Evolutionary conservation across 1,140 invertebrate genomes (phyloP).

Genomic region (Belonocnema kinseyi): DNA sequence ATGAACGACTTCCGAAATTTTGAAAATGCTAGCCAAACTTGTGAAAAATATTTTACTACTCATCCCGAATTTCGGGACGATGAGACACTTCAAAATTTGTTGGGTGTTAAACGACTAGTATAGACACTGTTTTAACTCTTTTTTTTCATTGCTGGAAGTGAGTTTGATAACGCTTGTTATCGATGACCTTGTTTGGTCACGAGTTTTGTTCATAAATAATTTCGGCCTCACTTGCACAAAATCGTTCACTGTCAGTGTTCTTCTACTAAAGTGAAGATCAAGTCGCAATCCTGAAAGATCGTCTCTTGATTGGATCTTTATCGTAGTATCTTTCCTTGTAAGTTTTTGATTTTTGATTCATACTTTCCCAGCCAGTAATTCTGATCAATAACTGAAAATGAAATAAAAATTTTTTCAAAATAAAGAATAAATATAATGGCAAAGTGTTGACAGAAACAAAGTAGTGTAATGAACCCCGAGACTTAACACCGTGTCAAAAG

Average conservation of each 20-base stretch:
- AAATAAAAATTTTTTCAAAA: too few species aligned
- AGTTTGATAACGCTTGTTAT: slow-evolving; percentile 5
- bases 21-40: not conserved
- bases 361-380: not conserved
- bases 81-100: not conserved
- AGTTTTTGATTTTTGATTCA: not conserved
- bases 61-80: too few species aligned
- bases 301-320: slow-evolving; percentile 49
- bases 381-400: not conserved
- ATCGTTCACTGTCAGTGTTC: slow-evolving; percentile 49
- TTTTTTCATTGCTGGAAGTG: not conserved
- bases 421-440: not conserved
- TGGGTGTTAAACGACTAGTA: too few species aligned
- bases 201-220: slow-evolving; percentile 63
- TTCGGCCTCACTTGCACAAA: slow-evolving; percentile 45
- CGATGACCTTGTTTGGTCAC: slow-evolving; percentile 57
- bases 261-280: slow-evolving; percentile 52
- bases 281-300: slow-evolving; percentile 57
- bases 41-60: too few species aligned
- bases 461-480: slow-evolving; percentile 17
- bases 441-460: slow-evolving; percentile 7
- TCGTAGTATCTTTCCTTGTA: slow-evolving; percentile 39
- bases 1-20: not conserved
- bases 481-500: slow-evolving; percentile 24
- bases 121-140: not conserved